Conservation (phyloP, 92 coral and sea anemone species). For the Siderastrea radians region DNA sequence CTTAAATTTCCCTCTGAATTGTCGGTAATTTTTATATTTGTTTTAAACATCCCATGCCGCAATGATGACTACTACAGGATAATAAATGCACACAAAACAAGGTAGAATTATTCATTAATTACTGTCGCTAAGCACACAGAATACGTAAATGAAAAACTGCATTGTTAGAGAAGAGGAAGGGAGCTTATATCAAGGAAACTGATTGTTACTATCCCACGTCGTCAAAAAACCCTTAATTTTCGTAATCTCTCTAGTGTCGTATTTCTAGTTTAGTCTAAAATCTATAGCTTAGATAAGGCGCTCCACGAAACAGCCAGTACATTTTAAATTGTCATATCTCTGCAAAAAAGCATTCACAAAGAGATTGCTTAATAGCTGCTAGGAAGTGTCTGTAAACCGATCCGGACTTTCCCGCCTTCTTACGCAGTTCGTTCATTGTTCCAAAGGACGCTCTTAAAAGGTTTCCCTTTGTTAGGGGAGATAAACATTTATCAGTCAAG, state of each 20-base stretch:
- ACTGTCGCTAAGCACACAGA: conserved; percentile 13
- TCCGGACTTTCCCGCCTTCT: conserved; percentile 36
- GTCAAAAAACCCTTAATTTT: background rate
- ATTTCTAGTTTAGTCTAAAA: background rate
- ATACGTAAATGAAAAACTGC: background rate
- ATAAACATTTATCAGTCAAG: conserved; percentile 69
- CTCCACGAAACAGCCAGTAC: conserved; percentile 21
- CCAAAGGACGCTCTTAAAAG: conserved; percentile 69
- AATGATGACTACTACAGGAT: background rate
- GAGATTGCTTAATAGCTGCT: conserved; percentile 28
- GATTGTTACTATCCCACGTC: background rate
- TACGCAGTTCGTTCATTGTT: conserved; percentile 41
- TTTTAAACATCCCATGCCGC: background rate
- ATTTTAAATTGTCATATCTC: conserved; percentile 36
- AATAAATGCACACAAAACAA: background rate
- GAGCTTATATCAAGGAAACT: background rate
- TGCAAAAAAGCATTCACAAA: conserved; percentile 29
- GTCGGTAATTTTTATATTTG: background rate
- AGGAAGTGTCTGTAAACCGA: conserved; percentile 46
- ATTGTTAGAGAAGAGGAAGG: background rate
- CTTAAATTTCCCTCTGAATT: background rate
- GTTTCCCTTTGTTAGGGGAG: conserved; percentile 74
- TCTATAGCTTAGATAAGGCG: background rate
- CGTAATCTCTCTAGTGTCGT: conserved; percentile 1
- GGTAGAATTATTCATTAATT: conserved; percentile 2